Base-by-base conservation (phyloP, 2,888 invertebrate species). In the Nemapogon koenigi region DNA sequence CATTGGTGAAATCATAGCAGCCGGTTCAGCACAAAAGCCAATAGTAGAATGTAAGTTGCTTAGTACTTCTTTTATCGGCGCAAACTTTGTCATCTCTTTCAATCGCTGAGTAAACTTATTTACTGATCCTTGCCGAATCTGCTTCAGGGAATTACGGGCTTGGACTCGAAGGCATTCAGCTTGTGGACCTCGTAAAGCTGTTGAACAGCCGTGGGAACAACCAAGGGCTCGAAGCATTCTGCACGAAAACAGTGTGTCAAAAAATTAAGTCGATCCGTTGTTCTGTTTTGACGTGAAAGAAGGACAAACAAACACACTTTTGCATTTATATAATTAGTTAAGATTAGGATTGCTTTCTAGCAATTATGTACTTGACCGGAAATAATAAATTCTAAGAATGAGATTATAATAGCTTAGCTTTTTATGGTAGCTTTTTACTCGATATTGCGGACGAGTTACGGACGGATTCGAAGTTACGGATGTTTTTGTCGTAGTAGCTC, bases 31-130 rank as follows among this genome's bases (percentile, higher is more conserved):
- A 40, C 99, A 99, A 66, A 94, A 99, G 4, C 97, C 97, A 36
- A 97, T 86, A 50, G 96, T 92, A 1, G 97, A 88, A 62, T 99
- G 99, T 43, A 98, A 87, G 55, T 97, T 91, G 55, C 98, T 97
- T 39, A 99, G 72, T 6, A 96, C 84, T 45, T 95, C 94, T 13
- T 87, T 80, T 18, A 97, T 79, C 0, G 91, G 86, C 17, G 90
- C 85, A 2, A 84, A 84, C 46, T 86, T 86, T 0, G 96, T 87
- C 79, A 94, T 89, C 45, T 89, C 86, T 41, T 87, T 79, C 17
- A 85, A 55, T n/a, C 82, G 76, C 1, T 62, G 55, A 3, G 82
- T 81, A 44, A 78, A 76, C 18, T 83, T 82, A 4, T 70, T 66
- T 2, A 76, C 60, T 2, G 71, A 70, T 0, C 83, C 81, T 11